Evolutionary conservation across 1,140 invertebrate species (phyloP).

Genomic region (Dufourea novaeangliae): DNA sequence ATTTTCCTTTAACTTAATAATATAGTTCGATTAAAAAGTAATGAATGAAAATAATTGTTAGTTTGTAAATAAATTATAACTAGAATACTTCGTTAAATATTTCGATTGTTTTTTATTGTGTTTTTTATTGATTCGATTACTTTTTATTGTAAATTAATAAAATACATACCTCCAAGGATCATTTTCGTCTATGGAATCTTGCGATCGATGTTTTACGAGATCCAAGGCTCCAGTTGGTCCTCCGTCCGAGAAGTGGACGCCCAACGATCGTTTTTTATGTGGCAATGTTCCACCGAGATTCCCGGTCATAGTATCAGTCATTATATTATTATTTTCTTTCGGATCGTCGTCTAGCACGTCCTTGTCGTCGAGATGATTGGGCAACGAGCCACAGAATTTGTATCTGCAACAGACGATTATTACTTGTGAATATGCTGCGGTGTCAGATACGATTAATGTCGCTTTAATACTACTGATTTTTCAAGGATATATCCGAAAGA

Average conservation of each 20-base stretch:
- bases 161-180: conserved; percentile 77
- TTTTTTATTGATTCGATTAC: too few species aligned
- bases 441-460: too few species aligned
- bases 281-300: conserved; percentile 82
- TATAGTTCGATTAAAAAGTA: too few species aligned
- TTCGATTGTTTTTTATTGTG: too few species aligned
- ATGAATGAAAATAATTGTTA: too few species aligned
- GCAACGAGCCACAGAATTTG: conserved; percentile 85
- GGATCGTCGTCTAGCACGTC: conserved; percentile 79
- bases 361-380: conserved; percentile 87
- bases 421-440: background rate
- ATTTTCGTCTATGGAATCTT: conserved; percentile 77
- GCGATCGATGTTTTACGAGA: conserved; percentile 76
- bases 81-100: too few species aligned
- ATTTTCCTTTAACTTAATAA: too few species aligned
- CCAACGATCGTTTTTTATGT: conserved; percentile 83
- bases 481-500: too few species aligned
- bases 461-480: too few species aligned
- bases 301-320: conserved; percentile 85
- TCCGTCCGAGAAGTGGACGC: conserved; percentile 80
- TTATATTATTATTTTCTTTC: conserved; percentile 82
- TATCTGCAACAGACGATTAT: conserved; percentile 71
- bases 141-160: too few species aligned
- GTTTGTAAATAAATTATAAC: too few species aligned
- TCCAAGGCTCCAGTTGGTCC: conserved; percentile 76